Base-by-base conservation (phyloP, 92 coral and sea anemone species). In the Nematostella vectensis region DNA sequence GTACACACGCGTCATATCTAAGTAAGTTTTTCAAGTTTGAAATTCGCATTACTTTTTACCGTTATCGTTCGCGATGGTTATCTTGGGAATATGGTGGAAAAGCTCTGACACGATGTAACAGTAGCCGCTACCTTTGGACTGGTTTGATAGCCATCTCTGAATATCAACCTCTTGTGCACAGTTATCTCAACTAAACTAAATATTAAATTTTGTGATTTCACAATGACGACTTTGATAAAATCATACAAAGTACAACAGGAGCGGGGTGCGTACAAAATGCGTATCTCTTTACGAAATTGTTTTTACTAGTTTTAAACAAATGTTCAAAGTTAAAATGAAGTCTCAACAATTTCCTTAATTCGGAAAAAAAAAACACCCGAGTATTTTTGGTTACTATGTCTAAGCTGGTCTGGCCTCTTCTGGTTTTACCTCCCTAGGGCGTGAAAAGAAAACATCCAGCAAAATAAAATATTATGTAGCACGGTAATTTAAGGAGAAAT, bases 151-250 rank as follows among this genome's bases (percentile, higher is more conserved):
- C 28, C 27, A 65, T 65, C 55, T 53, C 61, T 37, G 55, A 51
- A 59, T 58, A 58, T 58, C 63, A 59, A 59, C 28, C 37, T 3
- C 66, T 47, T 65, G 37, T 47, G 49, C 40, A 47, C 21, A 47
- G 49, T 65, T 65, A 65, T 65, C 71, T n/a, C 23, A 26, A 39
- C 54, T 53, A 63, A 65, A 63, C 70, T 54, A 65, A 54, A 65
- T 65, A 65, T 65, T 65, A 65, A 65, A 65, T 65, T 65, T 54
- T 31, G 44, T 33, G 71, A 65, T 38, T 25, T 65, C 31, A 65
- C 71, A 65, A 65, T 29, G 51, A 43, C 50, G 18, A 33, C 22
- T 6, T 15, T 48, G 69, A 63, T 63, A 63, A 63, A 48, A 50
- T 31, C 43, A n/a, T n/a, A n/a, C n/a, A n/a, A n/a, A n/a, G n/a